Evolutionary conservation across 2,888 invertebrate genomes (phyloP), one percentile per base, ranked within the genome.

Genomic region (Eristalis intricaria): DNA sequence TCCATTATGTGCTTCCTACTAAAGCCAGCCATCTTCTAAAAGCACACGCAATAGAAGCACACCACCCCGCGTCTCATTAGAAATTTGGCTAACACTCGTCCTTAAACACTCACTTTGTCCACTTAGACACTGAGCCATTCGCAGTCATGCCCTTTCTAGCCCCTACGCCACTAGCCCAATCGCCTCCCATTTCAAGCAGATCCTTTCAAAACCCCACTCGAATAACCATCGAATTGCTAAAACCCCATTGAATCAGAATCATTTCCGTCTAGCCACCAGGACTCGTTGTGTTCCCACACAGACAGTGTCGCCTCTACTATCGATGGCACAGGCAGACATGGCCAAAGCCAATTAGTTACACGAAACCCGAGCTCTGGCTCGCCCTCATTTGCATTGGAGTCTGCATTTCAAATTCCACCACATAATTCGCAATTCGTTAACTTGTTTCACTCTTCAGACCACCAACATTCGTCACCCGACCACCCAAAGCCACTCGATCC

Each of bases 401-500:
- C 35, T 74, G 69, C 73, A 78, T 64, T 74, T 74, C 63, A 73
- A 65, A 78, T 74, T 61, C 66, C 2, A 60, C 84, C 69, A 65
- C 66, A 73, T 84, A 74, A 74, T 84, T 78, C 74, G 61, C 74
- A 79, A 84, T 84, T 75, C 75, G 84, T 83, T 83, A 69, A 78
- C 63, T 83, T 83, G 71, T 83, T 77, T 73, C 40, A 58, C 43
- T 63, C 60, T 61, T 65, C 26, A 32, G 15, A 10, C 60, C 26
- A 40, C 13, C 63, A 15, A 4, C 15, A 15, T 15, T 43, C 43
- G 43, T 43, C 43, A 43, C 61, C 10, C 26, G n/a, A 13, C 22
- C n/a, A 26, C 26, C 22, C 32, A n/a, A 32, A 11, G 13, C 5
- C 60, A 38, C n/a, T 78, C 69, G 26, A 71, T 76, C 50, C 66